Base-by-base conservation (phyloP, 2,888 invertebrate genomes). In the Bruchidius siliquastri region DNA sequence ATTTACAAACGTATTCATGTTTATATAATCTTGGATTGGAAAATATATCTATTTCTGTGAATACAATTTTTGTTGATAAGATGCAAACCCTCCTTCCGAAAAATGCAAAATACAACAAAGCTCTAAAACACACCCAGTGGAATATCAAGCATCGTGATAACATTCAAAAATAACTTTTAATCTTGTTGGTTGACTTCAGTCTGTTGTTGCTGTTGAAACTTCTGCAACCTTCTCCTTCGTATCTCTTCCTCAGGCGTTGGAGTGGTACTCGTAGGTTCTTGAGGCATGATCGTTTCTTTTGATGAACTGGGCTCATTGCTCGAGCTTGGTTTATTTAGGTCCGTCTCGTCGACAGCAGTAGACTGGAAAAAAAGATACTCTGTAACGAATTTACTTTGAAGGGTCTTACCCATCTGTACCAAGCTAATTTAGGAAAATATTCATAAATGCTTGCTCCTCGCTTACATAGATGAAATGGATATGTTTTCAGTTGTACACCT, bases 181-280 rank as follows among this genome's bases (percentile, higher is more conserved):
- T 49, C 49, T 18, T 49, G 49, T 49, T 49, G 49, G 32, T 20
- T 3, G 49, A 49, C 18, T 49, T 49, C 49, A 49, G 49, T 8
- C 49, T 13, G 49, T 18, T 49, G 49, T 49, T 49, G 49, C 13
- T 81, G 80, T 71, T 84, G 80, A 77, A 94, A 94, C 87, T 93
- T 93, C 87, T 93, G 91, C 86, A 95, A 88, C 86, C 94, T 90
- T 84, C 94, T 90, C 87, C 92, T 91, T 86, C 94, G 89, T 74
- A 95, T 88, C 84, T 94, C 93, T 82, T 90, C 91, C 67, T 92
- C 89, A 75, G 90, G 88, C 72, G 79, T 74, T 66, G 72, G 68
- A 10, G 66, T 69, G 68, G 70, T 71, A 75, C 70, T 22, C 68
- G 73, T 21, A 21, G 67, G n/a, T 30, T 67, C 32, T 49, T 67